A percentile compares a stretch with the other conserved stretches of the same genome.
These are phyloP conservation scores for Macheiramphus alcinus DNA, from an alignment of 2,113 vertebrate species.

Conservation along the genomic window DNA sequence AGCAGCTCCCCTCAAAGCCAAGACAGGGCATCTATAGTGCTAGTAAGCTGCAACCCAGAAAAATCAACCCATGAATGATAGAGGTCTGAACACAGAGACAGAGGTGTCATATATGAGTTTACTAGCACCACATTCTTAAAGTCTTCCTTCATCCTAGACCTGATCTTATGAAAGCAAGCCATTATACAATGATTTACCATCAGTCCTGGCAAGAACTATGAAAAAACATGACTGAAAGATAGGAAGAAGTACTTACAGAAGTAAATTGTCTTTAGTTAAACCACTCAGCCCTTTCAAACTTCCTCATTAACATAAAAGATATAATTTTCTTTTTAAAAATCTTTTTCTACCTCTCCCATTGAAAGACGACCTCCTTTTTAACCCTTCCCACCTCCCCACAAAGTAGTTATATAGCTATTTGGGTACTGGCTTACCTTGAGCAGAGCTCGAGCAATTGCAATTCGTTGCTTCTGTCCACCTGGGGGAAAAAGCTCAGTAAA, in stretches of 20 bases:
- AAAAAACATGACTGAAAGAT: neutral
- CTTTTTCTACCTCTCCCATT: neutral
- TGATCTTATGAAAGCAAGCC: neutral
- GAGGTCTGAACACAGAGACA: neutral
- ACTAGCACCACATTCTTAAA: neutral
- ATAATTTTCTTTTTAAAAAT: neutral
- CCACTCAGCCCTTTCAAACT: neutral
- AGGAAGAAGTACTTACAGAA: neutral
- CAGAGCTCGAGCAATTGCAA: conserved; percentile 93
- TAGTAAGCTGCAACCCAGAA: neutral
- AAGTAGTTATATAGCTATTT: neutral
- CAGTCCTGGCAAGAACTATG: neutral
- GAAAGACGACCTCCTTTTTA: neutral
- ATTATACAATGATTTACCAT: neutral
- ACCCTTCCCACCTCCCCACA: neutral
- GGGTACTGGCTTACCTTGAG: conserved; percentile 82
- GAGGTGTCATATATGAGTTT: neutral
- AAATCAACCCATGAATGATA: neutral
- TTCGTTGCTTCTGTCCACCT: conserved; percentile 98
- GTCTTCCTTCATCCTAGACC: neutral
- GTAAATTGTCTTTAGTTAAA: neutral
- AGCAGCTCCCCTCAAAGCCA: neutral
- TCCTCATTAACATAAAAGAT: neutral
- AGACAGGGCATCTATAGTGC: neutral
- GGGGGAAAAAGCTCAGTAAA: neutral